Evolutionary conservation across 2,113 vertebrate species (phyloP).

Genomic region (Peromyscus californicus): DNA sequence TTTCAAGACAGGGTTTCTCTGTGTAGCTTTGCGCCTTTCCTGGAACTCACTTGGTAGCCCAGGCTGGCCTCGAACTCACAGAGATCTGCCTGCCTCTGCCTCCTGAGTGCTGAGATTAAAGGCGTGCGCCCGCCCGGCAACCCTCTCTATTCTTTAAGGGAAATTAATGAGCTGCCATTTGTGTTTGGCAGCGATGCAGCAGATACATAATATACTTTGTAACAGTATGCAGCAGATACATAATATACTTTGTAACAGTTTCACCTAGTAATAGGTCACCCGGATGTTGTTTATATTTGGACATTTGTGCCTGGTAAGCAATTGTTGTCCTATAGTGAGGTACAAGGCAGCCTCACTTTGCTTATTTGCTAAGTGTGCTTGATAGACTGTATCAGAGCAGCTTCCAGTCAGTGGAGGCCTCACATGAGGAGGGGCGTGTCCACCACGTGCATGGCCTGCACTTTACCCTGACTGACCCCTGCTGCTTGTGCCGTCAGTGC

Average conservation of each 20-base stretch:
- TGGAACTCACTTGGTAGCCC: no score
- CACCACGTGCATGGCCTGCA: background rate
- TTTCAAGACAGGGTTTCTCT: no score
- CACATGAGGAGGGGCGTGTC: background rate
- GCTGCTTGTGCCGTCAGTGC: background rate
- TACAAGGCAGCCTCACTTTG: background rate
- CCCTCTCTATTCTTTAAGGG: background rate
- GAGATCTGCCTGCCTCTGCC: no score
- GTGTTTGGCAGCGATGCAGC: slow-evolving; percentile 47
- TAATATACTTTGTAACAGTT: slow-evolving; percentile 46
- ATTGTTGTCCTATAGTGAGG: slow-evolving; percentile 3
- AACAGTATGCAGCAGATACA: slow-evolving; percentile 31
- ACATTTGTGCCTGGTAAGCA: slow-evolving; percentile 58
- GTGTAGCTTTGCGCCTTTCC: no score
- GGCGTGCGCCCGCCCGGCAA: no score
- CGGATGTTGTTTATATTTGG: slow-evolving; percentile 43
- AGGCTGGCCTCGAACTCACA: no score
- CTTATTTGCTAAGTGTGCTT: slow-evolving; percentile 42
- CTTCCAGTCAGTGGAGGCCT: slow-evolving; percentile 16
- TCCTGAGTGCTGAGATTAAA: no score
- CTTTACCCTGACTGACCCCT: slow-evolving; percentile 20
- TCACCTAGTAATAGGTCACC: slow-evolving; percentile 54
- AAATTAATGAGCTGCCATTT: slow-evolving; percentile 57
- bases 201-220: slow-evolving; percentile 52
- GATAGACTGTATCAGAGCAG: background rate